Evolutionary conservation across 2,797 vertebrate species (phyloP).

Genomic region (Chaenodraco wilsoni): DNA sequence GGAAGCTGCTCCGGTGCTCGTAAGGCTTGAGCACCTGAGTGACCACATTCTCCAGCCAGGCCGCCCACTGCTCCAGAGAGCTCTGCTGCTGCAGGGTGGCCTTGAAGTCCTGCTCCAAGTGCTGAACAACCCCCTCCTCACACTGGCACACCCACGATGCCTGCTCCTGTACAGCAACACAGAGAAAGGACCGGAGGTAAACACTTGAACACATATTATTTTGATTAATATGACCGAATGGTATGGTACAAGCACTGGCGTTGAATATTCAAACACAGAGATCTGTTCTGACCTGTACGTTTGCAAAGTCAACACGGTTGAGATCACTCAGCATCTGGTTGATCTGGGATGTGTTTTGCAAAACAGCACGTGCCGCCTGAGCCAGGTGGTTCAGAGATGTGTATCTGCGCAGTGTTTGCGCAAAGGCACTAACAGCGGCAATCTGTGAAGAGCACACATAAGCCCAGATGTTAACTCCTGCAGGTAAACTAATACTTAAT

Average conservation of each 20-base stretch:
- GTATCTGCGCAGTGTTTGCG: conserved; percentile 96
- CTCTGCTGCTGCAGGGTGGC: conserved; percentile 97
- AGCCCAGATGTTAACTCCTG: conserved; percentile 12
- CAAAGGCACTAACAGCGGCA: conserved; percentile 96
- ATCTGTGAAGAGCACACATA: conserved; percentile 82
- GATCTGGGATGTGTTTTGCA: conserved; percentile 98
- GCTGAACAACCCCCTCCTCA: conserved; percentile 94
- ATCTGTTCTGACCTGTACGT: conserved; percentile 90
- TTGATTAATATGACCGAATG: not conserved
- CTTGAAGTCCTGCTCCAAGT: conserved; percentile 98
- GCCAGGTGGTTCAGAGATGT: conserved; percentile 98
- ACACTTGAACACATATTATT: not conserved
- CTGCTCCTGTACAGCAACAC: conserved; percentile 87
- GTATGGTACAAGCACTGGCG: not conserved
- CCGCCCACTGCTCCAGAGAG: conserved; percentile 98
- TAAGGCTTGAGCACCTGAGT: conserved; percentile 95
- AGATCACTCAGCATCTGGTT: conserved; percentile 99
- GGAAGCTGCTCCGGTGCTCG: conserved; percentile 92
- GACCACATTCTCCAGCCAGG: conserved; percentile 95
- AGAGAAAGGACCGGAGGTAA: not conserved
- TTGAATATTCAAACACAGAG: not conserved
- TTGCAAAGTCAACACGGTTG: conserved; percentile 98
- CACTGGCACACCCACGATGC: conserved; percentile 99
- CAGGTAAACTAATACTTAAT: not conserved
- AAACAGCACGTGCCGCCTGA: conserved; percentile 95